phyloP scores from a whole-genome alignment of 1,140 invertebrate species.

The Heliconius nattereri region DNA sequence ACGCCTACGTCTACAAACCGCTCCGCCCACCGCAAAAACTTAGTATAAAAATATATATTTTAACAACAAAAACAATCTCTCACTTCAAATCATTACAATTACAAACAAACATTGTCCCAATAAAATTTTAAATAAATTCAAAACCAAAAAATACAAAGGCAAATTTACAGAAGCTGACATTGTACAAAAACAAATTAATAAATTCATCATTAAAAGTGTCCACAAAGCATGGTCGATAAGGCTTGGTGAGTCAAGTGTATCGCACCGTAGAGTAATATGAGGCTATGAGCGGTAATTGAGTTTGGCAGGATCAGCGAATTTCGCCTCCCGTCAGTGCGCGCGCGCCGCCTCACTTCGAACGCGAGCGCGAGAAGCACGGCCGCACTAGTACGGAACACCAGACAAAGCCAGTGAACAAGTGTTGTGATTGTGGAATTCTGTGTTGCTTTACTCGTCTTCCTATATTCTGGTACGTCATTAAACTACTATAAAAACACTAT shows the following conservation, averaged over 20 bases:
- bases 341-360: conserved; percentile 65
- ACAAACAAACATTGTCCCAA: background rate
- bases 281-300: conserved; percentile 52
- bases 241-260: conserved; percentile 30
- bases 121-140: background rate
- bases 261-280: conserved; percentile 33
- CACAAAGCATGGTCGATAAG: conserved; percentile 25
- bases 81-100: background rate
- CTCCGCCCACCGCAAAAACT: conserved; percentile 73
- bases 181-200: background rate
- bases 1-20: conserved; percentile 67
- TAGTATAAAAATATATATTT: conserved; percentile 27
- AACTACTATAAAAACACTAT: background rate
- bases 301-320: conserved; percentile 60
- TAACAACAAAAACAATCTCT: conserved; percentile 2
- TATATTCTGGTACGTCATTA: conserved; percentile 44
- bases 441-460: conserved; percentile 34
- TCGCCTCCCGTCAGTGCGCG: conserved; percentile 60
- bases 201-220: conserved; percentile 4
- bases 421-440: conserved; percentile 52
- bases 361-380: conserved; percentile 52
- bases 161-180: background rate
- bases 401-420: conserved; percentile 59
- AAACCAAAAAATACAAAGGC: background rate
- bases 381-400: conserved; percentile 50